These are phyloP conservation scores for Ceyx cyanopectus DNA, from an alignment of 2,113 vertebrate genomes.

Conservation along the genomic window DNA sequence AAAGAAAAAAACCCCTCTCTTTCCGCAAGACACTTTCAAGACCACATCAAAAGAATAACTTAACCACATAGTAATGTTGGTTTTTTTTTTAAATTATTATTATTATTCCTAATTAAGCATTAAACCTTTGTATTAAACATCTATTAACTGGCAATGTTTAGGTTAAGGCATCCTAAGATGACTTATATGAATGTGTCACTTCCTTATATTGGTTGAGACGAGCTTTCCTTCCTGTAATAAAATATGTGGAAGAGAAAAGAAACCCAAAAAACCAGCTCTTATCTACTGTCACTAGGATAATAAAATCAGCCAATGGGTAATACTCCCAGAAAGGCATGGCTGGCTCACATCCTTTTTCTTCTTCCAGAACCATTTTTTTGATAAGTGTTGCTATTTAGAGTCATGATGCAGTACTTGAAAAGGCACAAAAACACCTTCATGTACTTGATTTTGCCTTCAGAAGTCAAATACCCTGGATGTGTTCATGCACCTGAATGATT, in stretches of 20 bases:
- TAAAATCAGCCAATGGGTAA: constrained; percentile 50
- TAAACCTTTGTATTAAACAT: constrained; percentile 37
- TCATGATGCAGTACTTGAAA: neutral
- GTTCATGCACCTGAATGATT: neutral
- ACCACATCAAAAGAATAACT: neutral
- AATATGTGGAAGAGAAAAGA: constrained; percentile 46
- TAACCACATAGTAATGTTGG: neutral
- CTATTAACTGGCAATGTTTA: constrained; percentile 55
- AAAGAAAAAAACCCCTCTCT: neutral
- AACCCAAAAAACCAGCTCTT: neutral
- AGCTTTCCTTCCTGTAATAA: constrained; percentile 72
- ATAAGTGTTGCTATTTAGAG: constrained; percentile 52
- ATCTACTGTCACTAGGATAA: constrained; percentile 60
- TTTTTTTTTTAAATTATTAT: neutral
- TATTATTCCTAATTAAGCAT: constrained; percentile 24
- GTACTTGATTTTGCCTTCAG: neutral
- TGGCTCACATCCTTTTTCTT: constrained; percentile 46
- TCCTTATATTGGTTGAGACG: constrained; percentile 14
- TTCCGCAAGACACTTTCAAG: neutral
- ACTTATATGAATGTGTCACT: constrained; percentile 69
- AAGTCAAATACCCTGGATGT: neutral
- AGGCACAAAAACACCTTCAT: neutral
- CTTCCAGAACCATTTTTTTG: constrained; percentile 36
- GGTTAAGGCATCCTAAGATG: constrained; percentile 52
- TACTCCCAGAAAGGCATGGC: constrained; percentile 40